Conservation (phyloP, 2,888 invertebrate genomes). For the Deladenus siricidicola region DNA sequence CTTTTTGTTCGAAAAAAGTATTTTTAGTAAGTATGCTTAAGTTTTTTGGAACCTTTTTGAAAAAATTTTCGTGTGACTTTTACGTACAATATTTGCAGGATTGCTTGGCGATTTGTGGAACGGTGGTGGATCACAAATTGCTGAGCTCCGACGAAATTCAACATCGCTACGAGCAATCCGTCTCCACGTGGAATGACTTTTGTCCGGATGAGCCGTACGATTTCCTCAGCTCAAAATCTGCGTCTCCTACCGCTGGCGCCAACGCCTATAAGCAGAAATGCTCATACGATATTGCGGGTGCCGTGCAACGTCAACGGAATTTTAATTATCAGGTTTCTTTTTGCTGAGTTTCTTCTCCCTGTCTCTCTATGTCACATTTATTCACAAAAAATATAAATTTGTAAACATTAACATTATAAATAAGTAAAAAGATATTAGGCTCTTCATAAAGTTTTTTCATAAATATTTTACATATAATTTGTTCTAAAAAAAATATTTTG, state of each 20-base stretch:
- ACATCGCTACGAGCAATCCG: conserved; percentile 35
- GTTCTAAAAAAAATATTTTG: too few relatives aligned
- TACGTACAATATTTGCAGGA: conserved; percentile 32
- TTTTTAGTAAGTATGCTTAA: neutral
- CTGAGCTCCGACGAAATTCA: conserved; percentile 36
- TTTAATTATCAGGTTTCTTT: conserved; percentile 58
- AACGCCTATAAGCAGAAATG: conserved; percentile 37
- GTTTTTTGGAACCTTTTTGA: conserved; percentile 8
- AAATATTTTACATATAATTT: too few relatives aligned
- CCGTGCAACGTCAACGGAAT: conserved; percentile 55
- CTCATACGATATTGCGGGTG: conserved; percentile 55
- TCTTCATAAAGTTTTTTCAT: too few relatives aligned
- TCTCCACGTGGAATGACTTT: conserved; percentile 35
- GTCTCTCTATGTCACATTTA: too few relatives aligned
- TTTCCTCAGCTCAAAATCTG: conserved; percentile 46
- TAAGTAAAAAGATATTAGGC: too few relatives aligned
- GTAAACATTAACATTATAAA: too few relatives aligned
- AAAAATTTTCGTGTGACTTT: neutral
- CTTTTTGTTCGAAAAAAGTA: too few relatives aligned
- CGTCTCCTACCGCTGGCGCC: conserved; percentile 14
- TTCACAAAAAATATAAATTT: too few relatives aligned
- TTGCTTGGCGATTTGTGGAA: conserved; percentile 47
- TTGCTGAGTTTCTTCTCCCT: too few relatives aligned
- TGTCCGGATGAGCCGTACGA: conserved; percentile 52
- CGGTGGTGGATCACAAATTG: conserved; percentile 56